Evolutionary conservation across 2,888 invertebrate genomes (phyloP), one percentile per base, ranked within the genome.

Genomic region (Trichogramma evanescens): DNA sequence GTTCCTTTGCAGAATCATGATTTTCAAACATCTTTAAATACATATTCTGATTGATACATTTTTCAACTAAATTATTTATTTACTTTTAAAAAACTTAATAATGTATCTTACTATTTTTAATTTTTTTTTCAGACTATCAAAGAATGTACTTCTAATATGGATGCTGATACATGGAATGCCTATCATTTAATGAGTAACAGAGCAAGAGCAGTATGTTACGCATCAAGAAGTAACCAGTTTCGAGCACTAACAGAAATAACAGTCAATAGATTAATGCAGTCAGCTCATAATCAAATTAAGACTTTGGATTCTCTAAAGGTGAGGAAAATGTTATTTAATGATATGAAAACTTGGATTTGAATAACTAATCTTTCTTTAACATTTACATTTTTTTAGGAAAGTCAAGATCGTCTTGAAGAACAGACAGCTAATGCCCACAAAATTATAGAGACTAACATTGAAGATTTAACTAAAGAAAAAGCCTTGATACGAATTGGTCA

Each of bases 111-210:
- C 13, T 44, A 10, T 9, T 7, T 53, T 48, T 59, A n/a, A 57
- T 61, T 53, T 50, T 58, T 62, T 62, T 73, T 73, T 43, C 67
- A 83, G 83, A 75, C 79, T 45, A 76, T 87, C 56, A 82, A 81
- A 68, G 83, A 84, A 63, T 88, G 88, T 71, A 87, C 87, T 3
- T 80, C 75, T 38, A 75, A 79, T 45, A 87, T 88, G 87, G 86
- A 86, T 71, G 74, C 83, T 4, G 84, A 84, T 67, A 83, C 83
- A 51, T 86, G 86, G 86, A 87, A 86, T 70, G 82, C 84, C n/a
- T 88, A 87, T 70, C 86, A 86, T 72, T 78, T 86, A 55, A 83
- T 86, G 76, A 83, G 83, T 65, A 86, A 87, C 71, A 74, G 87
- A 67, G 87, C 86, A 0, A 78, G 85, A 63, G 85, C 86, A n/a